These are phyloP conservation scores for Drosophila pseudoobscura DNA, from an alignment of 1,140 invertebrate genomes.

Conservation along the genomic window DNA sequence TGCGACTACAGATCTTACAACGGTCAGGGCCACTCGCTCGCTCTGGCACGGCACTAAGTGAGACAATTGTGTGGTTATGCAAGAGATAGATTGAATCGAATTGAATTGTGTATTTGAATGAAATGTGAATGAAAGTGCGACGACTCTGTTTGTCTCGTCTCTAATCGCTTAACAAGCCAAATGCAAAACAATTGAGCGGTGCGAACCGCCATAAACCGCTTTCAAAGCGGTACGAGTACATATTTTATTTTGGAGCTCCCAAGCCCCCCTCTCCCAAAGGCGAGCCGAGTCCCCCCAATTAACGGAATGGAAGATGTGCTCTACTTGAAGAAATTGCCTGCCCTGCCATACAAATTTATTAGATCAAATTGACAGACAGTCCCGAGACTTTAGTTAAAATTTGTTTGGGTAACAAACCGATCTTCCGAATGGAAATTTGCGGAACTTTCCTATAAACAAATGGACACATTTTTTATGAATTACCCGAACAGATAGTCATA, in stretches of 20 bases:
- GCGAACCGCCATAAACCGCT: conserved; percentile 61
- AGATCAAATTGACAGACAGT: conserved; percentile 50
- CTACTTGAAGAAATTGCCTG: conserved; percentile 49
- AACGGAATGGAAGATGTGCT: conserved; percentile 28
- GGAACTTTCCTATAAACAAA: too few relatives aligned
- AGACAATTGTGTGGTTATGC: conserved; percentile 24
- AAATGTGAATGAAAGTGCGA: conserved; percentile 42
- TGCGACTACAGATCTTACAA: conserved; percentile 32
- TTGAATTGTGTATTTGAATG: too few relatives aligned
- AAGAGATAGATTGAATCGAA: conserved; percentile 29
- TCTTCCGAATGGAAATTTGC: conserved; percentile 28
- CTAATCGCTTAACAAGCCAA: conserved; percentile 53
- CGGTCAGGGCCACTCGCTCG: conserved; percentile 39
- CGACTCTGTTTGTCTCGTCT: conserved; percentile 23
- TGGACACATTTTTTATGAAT: too few relatives aligned
- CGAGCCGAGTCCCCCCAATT: conserved; percentile 38
- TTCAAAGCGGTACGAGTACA: not conserved
- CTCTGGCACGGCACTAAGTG: too few relatives aligned
- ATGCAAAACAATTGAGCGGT: conserved; percentile 66
- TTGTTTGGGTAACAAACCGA: conserved; percentile 36
- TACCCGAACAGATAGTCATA: too few relatives aligned
- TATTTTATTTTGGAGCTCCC: conserved; percentile 1
- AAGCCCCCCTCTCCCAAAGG: conserved; percentile 1
- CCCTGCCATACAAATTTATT: conserved; percentile 69
- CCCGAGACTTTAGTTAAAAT: conserved; percentile 40